Evolutionary conservation across 2,888 invertebrate genomes (phyloP), one percentile per base, ranked within the genome.

Genomic region (Mythimna loreyi): DNA sequence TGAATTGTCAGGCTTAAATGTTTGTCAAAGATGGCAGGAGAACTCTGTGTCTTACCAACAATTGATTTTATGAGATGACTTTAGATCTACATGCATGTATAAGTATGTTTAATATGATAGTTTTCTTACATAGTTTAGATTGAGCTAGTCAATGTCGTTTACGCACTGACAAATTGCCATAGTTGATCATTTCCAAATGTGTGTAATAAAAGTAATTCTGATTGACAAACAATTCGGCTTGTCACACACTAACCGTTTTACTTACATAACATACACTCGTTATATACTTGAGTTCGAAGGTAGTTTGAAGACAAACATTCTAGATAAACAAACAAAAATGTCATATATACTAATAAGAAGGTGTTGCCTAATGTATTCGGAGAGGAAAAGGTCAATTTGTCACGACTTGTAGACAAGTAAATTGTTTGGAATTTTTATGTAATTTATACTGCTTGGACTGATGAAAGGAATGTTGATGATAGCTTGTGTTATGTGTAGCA

Each of bases 241-340:
- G 36, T 53, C 45, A 49, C n/a, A 19, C 11, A 62, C 47, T 62
- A 45, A 70, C 50, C 28, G 52, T 50, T 45, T 50, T 49, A 33
- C n/a, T 23, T 80, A 81, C 65, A 55, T 78, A 74, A 78, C 62
- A 28, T 40, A 66, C 25, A 64, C 74, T 67, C 43, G 52, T 28
- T 60, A 62, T 45, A 53, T 70, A 78, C 79, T 80, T 52, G 40
- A 74, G 23, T 52, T 71, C 47, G 80, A 79, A 81, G 82, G 80
- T 60, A 74, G 71, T 13, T 74, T 63, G 55, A 71, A 73, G 40
- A 30, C 61, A 82, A 79, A 82, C 63, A 79, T 57, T 36, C 16
- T 67, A 57, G 63, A 67, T 66, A 79, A 70, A 79, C 66, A 78
- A 81, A 81, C 59, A 82, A 82, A 72, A 80, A 67, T 65, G 70